Conservation (phyloP, 2,888 invertebrate species). For the Agrenia bidenticulata region DNA sequence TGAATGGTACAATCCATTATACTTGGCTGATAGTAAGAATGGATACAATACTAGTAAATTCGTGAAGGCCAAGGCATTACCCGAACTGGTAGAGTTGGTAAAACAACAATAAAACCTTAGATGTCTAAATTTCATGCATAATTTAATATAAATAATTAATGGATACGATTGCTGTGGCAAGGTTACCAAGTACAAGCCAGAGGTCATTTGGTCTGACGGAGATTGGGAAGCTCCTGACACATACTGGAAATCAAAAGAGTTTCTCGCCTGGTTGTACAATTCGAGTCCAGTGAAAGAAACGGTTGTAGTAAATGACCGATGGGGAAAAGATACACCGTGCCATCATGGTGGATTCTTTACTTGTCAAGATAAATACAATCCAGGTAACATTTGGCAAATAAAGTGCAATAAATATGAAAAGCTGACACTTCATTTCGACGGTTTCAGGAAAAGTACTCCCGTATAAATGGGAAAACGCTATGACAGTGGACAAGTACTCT, state of each 20-base stretch:
- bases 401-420: too few species aligned
- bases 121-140: too few species aligned
- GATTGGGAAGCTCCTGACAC: constrained; percentile 52
- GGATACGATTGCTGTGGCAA: too few species aligned
- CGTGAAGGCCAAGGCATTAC: constrained; percentile 19
- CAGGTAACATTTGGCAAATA: constrained; percentile 53
- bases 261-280: constrained; percentile 59
- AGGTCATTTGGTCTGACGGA: constrained; percentile 57
- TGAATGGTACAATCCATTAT: constrained; percentile 59
- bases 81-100: constrained; percentile 29
- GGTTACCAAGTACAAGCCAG: constrained; percentile 55
- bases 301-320: constrained; percentile 59
- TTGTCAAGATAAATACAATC: constrained; percentile 57
- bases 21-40: constrained; percentile 55
- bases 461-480: constrained; percentile 61
- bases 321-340: constrained; percentile 57
- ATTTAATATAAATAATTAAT: too few species aligned
- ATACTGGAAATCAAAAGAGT: constrained; percentile 58
- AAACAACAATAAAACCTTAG: too few species aligned
- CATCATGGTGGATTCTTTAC: constrained; percentile 58
- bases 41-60: constrained; percentile 50
- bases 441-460: too few species aligned
- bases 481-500: constrained; percentile 59
- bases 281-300: constrained; percentile 58
- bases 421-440: too few species aligned